Base-by-base conservation (phyloP, 1,140 invertebrate genomes). In the Aplysia californica region DNA sequence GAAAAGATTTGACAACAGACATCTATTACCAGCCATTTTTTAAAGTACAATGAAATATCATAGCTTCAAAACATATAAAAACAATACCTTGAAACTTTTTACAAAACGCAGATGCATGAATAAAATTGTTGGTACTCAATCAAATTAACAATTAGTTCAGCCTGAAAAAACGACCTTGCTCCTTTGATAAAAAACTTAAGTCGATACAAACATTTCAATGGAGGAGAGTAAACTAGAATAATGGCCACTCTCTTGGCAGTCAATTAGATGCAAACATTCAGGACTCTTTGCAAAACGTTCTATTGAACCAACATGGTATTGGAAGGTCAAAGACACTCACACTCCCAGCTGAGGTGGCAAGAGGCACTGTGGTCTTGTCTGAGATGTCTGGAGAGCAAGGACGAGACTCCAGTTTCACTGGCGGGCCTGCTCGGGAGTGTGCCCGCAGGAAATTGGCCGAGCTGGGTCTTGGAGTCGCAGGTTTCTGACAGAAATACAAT, bases 391-490 rank as follows among this genome's bases (percentile, higher is more conserved):
- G 84, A 23, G 86, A 82, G 66, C 80, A 81, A 31, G 86, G 83
- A 26, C 86, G 78, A 65, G 83, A 82, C 65, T 83, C 79, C 39
- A 87, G 78, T 50, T 85, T 84, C 4, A 85, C 82, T 38, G 82
- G 76, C 10, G 87, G 85, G 35, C 89, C 89, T 10, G 87, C 83
- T 65, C 86, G 80, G 39, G 88, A 89, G 81, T 90, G 88, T 38
- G 89, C 87, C 73, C 87, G 73, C 29, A 89, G 78, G 80, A 85
- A 90, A 56, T 81, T 82, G 15, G 86, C 84, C 56, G 87, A 86
- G 33, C 82, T 64, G 56, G 88, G 87, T 35, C 89, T 67, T 35
- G 87, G 87, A 23, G 87, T 75, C 41, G 65, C 61, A 39, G 84
- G 82, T 73, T 85, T 85, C 85, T 89, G 70, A 39, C 61, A 77